Percentiles rank a stretch among this genome's conserved stretches.
These are phyloP conservation scores for Sminthurinus aureus DNA, from an alignment of 2,888 invertebrate genomes.

Conservation along the genomic window DNA sequence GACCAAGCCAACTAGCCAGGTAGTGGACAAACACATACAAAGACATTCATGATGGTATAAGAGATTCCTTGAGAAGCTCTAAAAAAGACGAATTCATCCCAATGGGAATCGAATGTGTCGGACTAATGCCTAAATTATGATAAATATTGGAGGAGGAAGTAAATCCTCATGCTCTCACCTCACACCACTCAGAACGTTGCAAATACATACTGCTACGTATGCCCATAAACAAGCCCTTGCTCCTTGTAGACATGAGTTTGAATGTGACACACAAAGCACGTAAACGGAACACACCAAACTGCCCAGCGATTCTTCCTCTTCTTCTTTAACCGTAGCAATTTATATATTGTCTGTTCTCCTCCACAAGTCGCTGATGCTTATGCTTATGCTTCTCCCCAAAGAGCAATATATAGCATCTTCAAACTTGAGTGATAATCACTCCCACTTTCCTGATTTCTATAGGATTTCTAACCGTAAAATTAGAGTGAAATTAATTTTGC, in stretches of 20 bases:
- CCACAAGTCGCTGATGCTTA: no score
- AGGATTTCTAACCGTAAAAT: no score
- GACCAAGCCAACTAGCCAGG: no score
- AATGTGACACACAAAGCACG: neutral
- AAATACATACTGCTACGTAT: no score
- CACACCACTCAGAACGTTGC: no score
- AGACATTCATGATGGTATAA: neutral
- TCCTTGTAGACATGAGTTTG: neutral
- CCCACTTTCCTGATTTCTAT: neutral
- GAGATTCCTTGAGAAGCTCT: constrained; percentile 31
- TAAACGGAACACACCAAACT: neutral
- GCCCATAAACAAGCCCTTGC: neutral
- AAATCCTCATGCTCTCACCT: neutral
- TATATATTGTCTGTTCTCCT: no score
- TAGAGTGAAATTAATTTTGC: no score
- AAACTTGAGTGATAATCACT: constrained; percentile 15
- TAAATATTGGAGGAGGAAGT: constrained; percentile 46
- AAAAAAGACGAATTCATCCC: constrained; percentile 56
- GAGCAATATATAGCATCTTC: neutral
- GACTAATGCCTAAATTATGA: constrained; percentile 59
- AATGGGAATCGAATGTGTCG: constrained; percentile 56
- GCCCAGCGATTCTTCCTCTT: neutral
- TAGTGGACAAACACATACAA: neutral
- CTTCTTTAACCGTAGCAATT: neutral
- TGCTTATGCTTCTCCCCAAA: neutral